Percentiles rank a stretch among this genome's conserved stretches.
Conservation (phyloP, 2,888 invertebrate species). For the Schizotus pectinicornis region DNA sequence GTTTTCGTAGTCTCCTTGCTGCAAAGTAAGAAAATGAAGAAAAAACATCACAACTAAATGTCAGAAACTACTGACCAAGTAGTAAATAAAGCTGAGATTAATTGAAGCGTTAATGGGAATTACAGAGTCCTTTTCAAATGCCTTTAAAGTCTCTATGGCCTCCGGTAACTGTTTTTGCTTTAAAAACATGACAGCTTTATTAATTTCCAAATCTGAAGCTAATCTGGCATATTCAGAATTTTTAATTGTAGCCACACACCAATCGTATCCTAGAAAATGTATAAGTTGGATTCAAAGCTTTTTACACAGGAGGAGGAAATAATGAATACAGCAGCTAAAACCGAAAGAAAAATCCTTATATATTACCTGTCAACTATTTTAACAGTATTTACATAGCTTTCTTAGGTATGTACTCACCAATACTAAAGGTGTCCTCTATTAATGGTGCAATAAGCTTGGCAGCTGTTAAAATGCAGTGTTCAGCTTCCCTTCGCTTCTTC, state of each 20-base stretch:
- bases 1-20: slow-evolving; percentile 81
- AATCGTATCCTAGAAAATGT: slow-evolving; percentile 62
- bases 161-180: slow-evolving; percentile 80
- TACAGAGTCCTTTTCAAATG: slow-evolving; percentile 84
- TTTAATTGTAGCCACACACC: slow-evolving; percentile 95
- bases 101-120: slow-evolving; percentile 85
- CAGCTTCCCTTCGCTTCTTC: slow-evolving; percentile 74
- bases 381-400: no score
- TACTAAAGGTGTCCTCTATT: slow-evolving; percentile 73
- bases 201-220: slow-evolving; percentile 88
- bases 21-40: slow-evolving; percentile 11
- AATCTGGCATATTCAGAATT: slow-evolving; percentile 83
- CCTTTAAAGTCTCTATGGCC: slow-evolving; percentile 84
- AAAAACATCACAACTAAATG: background rate
- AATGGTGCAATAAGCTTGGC: slow-evolving; percentile 89
- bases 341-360: no score
- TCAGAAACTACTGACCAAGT: slow-evolving; percentile 64
- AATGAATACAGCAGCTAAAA: no score
- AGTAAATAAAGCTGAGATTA: slow-evolving; percentile 85
- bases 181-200: slow-evolving; percentile 85
- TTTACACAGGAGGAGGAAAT: no score
- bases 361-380: no score
- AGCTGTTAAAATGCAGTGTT: slow-evolving; percentile 82
- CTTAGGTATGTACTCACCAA: slow-evolving; percentile 58
- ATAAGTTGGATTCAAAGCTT: no score